A percentile compares a stretch with the other conserved stretches of the same genome.
phyloP scores from a whole-genome alignment of 2,113 vertebrate species.

The Pseudorasbora parva region DNA sequence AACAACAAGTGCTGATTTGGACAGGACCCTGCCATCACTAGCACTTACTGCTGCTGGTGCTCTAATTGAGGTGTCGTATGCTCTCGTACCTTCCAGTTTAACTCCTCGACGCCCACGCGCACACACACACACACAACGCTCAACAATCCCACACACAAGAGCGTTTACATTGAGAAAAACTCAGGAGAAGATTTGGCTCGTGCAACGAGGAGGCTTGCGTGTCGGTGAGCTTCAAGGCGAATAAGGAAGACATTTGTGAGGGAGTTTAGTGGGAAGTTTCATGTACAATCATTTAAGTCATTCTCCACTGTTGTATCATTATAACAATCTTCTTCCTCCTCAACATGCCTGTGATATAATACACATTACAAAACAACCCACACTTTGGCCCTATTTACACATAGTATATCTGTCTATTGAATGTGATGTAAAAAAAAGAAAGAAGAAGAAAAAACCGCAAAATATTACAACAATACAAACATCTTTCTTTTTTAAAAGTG shows the following conservation, averaged over 20 bases:
- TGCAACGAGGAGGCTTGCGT: slow-evolving; percentile 10
- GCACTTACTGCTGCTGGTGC: slow-evolving; percentile 1
- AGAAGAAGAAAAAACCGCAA: neutral
- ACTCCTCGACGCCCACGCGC: neutral
- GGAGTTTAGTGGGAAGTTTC: slow-evolving; percentile 34
- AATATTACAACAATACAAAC: neutral
- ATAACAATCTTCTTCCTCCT: slow-evolving; percentile 10
- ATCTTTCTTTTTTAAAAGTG: neutral
- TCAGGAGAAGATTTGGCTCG: neutral
- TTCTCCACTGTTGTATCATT: neutral
- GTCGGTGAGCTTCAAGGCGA: neutral
- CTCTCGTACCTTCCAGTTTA: slow-evolving; percentile 10
- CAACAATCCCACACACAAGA: neutral
- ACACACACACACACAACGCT: neutral
- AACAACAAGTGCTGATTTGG: slow-evolving; percentile 18
- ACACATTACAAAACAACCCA: slow-evolving; percentile 23
- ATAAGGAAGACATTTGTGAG: slow-evolving; percentile 25
- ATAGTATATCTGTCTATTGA: neutral
- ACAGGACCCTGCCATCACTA: slow-evolving; percentile 16
- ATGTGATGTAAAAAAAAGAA: neutral
- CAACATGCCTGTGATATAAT: slow-evolving; percentile 14
- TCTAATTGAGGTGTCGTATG: neutral
- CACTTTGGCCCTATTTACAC: neutral
- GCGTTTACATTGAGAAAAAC: slow-evolving; percentile 16
- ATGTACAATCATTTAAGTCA: slow-evolving; percentile 9